Conservation (phyloP, 2,113 vertebrate species). For the Sinocyclocheilus grahami region DNA sequence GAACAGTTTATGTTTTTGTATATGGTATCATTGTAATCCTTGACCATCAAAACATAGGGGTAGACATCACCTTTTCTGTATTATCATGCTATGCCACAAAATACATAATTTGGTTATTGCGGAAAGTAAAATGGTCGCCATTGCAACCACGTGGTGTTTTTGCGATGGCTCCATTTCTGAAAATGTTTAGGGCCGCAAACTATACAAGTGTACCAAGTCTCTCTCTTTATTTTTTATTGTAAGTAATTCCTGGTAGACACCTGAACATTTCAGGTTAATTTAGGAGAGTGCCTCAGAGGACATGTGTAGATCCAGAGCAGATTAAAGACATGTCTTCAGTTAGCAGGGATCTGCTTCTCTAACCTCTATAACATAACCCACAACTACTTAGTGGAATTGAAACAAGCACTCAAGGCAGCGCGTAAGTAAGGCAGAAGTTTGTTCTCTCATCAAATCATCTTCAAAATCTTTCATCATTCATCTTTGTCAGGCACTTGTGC, state of each 20-base stretch:
- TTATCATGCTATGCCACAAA: too few species aligned
- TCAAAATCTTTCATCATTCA: slow-evolving; percentile 33
- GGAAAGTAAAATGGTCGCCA: too few species aligned
- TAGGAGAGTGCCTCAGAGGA: slow-evolving; percentile 56
- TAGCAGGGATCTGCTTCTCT: slow-evolving; percentile 49
- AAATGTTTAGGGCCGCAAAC: too few species aligned
- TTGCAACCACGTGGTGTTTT: too few species aligned
- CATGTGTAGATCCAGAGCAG: slow-evolving; percentile 49
- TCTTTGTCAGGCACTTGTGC: slow-evolving; percentile 6
- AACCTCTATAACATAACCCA: slow-evolving; percentile 41
- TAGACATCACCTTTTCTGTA: too few species aligned
- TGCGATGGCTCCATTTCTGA: too few species aligned
- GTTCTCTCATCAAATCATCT: slow-evolving; percentile 29
- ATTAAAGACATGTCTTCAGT: slow-evolving; percentile 57
- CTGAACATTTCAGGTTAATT: slow-evolving; percentile 54
- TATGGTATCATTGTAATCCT: too few species aligned
- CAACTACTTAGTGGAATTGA: slow-evolving; percentile 59
- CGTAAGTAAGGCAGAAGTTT: slow-evolving; percentile 11
- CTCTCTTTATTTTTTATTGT: slow-evolving; percentile 16
- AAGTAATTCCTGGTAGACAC: neutral
- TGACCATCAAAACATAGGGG: too few species aligned
- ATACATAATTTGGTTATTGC: too few species aligned
- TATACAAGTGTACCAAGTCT: too few species aligned
- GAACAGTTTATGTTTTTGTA: too few species aligned
- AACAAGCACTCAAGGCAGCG: slow-evolving; percentile 33